phyloP scores from a whole-genome alignment of 2,888 invertebrate genomes.

The Stenotaenia linearis region DNA sequence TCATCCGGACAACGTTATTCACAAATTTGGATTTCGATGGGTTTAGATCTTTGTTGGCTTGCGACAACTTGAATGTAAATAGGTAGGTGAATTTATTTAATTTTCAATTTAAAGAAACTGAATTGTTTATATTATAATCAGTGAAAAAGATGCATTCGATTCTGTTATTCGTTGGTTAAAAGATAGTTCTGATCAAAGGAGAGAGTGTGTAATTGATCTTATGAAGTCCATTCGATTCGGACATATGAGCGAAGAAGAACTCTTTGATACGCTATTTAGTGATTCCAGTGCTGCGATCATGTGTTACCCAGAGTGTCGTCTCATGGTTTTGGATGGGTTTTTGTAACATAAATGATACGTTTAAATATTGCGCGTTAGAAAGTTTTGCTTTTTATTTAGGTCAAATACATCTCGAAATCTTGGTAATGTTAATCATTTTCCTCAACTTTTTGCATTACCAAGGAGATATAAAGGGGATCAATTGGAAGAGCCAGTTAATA shows the following conservation, averaged over 20 bases:
- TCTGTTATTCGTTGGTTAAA: conserved; percentile 73
- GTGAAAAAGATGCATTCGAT: conserved; percentile 72
- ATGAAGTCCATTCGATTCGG: conserved; percentile 70
- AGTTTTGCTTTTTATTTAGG: not conserved
- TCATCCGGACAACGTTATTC: not conserved
- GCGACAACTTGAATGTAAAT: conserved; percentile 24
- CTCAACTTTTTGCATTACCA: not conserved
- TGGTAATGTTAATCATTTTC: not conserved
- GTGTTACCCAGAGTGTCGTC: conserved; percentile 24
- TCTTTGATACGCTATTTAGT: not conserved
- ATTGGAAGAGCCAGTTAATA: not conserved
- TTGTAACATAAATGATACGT: not conserved
- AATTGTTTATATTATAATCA: conserved; percentile 40
- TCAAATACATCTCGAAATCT: conserved; percentile 11
- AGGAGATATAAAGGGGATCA: not conserved
- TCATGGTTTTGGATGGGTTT: conserved; percentile 5
- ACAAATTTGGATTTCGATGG: not conserved
- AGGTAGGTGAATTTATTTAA: not conserved
- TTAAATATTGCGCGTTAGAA: not conserved
- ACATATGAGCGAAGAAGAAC: conserved; percentile 51
- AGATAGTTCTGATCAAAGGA: conserved; percentile 62
- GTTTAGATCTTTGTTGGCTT: not conserved
- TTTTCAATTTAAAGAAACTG: not conserved
- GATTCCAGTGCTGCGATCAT: not conserved
- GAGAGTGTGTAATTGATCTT: conserved; percentile 56